Base-by-base conservation (phyloP, 2,113 vertebrate species). In the Paracyprichromis sp. region DNA sequence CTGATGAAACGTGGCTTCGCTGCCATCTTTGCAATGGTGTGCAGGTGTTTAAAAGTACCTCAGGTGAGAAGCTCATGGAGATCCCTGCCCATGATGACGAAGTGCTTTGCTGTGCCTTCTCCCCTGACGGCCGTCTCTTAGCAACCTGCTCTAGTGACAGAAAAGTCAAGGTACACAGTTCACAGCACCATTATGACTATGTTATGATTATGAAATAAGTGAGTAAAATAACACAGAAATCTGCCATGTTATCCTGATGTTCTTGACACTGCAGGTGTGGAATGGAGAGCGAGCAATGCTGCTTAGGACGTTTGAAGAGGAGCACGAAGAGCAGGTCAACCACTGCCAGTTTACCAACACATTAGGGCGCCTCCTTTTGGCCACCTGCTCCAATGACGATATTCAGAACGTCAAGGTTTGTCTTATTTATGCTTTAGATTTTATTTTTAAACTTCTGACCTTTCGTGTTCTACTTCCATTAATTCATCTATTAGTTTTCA, bases 121-220 rank as follows among this genome's bases (percentile, higher is more conserved):
- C 98, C 86, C 94, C 97, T 6, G 98, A 99, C 57, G 97, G 97
- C 89, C 96, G 91, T 84, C 97, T 97, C 80, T 92, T 99, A 82
- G 98, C 98, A 82, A 99, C 98, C 83, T 98, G 99, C 93, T 99
- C 98, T 11, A 97, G 95, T 76, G 98, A 99, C 95, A 97, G 96
- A 92, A 99, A 97, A 95, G 97, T 99, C 24, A 99, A 99, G 97
- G 98, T 99, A 86, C 86, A 34, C 13, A 4, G 40, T 53, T 12
- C 40, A 8, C 10, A 21, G 6, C 5, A 10, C 8, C 9, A 10
- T 7, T 14, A 24, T 53, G 38, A 61, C 10, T 26, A 19, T 5
- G 26, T 69, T 54, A 8, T 50, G 71, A 21, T 52, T 9, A 52
- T 14, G 17, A 83, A 69, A 19, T 57, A 50, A 73, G 14, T 1